Base-by-base conservation (phyloP, 2,888 invertebrate species). In the Drosophila macrospina region DNA sequence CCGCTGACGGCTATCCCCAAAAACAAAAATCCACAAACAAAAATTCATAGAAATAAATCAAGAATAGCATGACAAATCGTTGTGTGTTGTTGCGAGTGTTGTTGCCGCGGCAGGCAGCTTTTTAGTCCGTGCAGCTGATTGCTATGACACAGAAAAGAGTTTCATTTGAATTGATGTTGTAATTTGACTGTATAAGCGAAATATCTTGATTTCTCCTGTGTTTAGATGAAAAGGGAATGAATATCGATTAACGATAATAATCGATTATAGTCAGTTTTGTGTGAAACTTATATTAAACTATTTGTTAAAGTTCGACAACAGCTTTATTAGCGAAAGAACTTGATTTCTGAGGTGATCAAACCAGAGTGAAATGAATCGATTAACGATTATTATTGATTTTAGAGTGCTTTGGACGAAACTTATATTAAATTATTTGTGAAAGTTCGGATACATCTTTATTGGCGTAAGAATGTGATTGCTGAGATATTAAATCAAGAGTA, bases 1-100 rank as follows among this genome's bases (percentile, higher is more conserved):
- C 4, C 28, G 6, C 30, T 30, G 42, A 26, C 59, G 65, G 65
- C 71, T 55, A 70, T 75, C 74, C 74, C 70, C 20, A 30, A 66
- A 4, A 42, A 11, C 11, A 11, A 47, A 15, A 26, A 26, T 16
- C 0, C 34, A 48, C n/a, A 39, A 32, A 11, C 7, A 52, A 10
- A 7, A 41, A 34, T 32, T 41, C 30, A 26, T 28, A 15, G 32
- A 34, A 60, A 36, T 32, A 56, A 47, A 51, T 30, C 36, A 30
- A 16, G 11, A 55, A 55, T 5, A 26, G 13, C 34, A 57, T 64
- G 56, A 64, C 65, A 30, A 45, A 60, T 52, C 32, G 50, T 28
- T 36, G 10, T 7, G 26, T 6, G 26, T 26, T 26, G 5, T 26
- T 0, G n/a, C 20, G 30, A 15, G 11, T 37, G 16, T 32, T 32